These are phyloP conservation scores for Toxostoma redivivum DNA, from an alignment of 2,113 vertebrate species.

Conservation along the genomic window DNA sequence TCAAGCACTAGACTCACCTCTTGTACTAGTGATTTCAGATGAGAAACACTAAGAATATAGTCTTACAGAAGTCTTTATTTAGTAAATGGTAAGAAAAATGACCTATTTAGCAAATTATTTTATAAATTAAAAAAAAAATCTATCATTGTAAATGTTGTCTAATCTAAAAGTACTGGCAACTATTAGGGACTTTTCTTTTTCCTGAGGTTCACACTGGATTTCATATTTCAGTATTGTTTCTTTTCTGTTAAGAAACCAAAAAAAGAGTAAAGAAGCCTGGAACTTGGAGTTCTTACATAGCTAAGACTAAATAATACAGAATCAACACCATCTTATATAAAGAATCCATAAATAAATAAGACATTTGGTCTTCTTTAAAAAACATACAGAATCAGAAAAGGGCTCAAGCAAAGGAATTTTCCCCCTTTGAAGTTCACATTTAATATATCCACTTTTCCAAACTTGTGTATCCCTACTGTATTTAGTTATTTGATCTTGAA, in stretches of 20 bases:
- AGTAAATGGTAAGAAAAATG: not conserved
- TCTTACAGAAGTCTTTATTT: not conserved
- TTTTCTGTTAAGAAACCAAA: not conserved
- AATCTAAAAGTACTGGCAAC: not conserved
- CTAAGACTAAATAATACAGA: not conserved
- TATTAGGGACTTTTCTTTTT: not conserved
- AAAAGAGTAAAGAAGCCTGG: not conserved
- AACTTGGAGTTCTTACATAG: not conserved
- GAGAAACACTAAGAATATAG: not conserved
- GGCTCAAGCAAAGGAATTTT: not conserved
- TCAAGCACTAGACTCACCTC: not conserved
- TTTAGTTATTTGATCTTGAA: not conserved
- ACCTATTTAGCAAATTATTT: not conserved
- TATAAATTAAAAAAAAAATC: not conserved
- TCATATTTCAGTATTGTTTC: not conserved
- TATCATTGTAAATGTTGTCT: not conserved
- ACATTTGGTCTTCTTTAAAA: not conserved
- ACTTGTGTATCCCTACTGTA: not conserved
- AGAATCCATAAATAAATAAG: slow-evolving; percentile 2
- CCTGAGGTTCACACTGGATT: not conserved
- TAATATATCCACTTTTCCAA: not conserved
- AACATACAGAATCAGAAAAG: not conserved
- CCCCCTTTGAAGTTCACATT: not conserved
- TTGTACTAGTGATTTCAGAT: not conserved
- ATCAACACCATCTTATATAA: not conserved